These are phyloP conservation scores for Augochlorella aurata DNA, from an alignment of 2,888 invertebrate species.

Conservation along the genomic window DNA sequence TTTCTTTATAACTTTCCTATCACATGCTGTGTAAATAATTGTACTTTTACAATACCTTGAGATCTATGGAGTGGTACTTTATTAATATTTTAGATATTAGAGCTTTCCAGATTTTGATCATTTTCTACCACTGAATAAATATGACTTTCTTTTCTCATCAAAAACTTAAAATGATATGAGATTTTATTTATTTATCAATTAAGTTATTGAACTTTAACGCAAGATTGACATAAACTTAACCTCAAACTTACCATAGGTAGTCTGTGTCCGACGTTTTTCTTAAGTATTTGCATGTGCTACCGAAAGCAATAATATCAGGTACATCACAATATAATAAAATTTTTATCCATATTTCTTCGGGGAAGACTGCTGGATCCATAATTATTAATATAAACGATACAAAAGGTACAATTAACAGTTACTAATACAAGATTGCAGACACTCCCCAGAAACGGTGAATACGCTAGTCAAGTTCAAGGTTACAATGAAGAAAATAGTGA, in stretches of 20 bases:
- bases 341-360: slow-evolving; percentile 82
- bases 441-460: slow-evolving; percentile 79
- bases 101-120: background rate
- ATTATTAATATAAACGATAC: slow-evolving; percentile 68
- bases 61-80: background rate
- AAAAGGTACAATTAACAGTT: slow-evolving; percentile 68
- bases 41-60: background rate
- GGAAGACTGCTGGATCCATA: slow-evolving; percentile 81
- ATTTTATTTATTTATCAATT: slow-evolving; percentile 15
- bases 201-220: slow-evolving; percentile 33
- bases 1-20: background rate
- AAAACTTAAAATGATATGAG: slow-evolving; percentile 9
- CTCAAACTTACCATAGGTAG: slow-evolving; percentile 80
- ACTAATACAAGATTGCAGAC: slow-evolving; percentile 73
- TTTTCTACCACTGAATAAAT: background rate
- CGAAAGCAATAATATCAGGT: slow-evolving; percentile 81
- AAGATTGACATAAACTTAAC: slow-evolving; percentile 67
- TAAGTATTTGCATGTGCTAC: slow-evolving; percentile 80
- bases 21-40: background rate
- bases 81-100: background rate
- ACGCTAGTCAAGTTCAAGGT: slow-evolving; percentile 81
- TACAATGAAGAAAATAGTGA: slow-evolving; percentile 67
- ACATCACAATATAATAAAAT: slow-evolving; percentile 81
- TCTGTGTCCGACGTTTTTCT: slow-evolving; percentile 80
- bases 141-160: background rate